A percentile compares a stretch with the other conserved stretches of the same genome.
These are phyloP conservation scores for Anolis carolinensis DNA, from an alignment of 2,113 vertebrate species.

Conservation along the genomic window DNA sequence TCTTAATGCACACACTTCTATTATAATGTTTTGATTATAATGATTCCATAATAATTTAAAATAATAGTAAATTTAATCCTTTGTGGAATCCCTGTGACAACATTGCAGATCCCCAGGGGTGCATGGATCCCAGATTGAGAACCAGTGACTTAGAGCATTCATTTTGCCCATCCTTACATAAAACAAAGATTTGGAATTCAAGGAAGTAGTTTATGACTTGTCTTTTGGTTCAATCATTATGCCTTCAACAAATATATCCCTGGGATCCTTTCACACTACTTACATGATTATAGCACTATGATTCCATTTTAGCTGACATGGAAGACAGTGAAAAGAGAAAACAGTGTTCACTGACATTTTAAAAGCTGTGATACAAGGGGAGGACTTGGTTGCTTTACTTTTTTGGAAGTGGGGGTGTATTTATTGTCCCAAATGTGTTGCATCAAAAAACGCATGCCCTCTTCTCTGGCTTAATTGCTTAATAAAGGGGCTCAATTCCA, in stretches of 20 bases:
- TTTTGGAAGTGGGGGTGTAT: not conserved
- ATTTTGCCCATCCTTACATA: not conserved
- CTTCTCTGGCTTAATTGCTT: constrained; percentile 7
- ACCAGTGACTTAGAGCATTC: not conserved
- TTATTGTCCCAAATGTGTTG: not conserved
- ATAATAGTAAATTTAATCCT: too few relatives aligned
- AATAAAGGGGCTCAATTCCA: not conserved
- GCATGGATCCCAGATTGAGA: too few relatives aligned
- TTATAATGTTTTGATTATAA: too few relatives aligned
- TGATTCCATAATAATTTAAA: too few relatives aligned
- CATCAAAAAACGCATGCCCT: not conserved
- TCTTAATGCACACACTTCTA: too few relatives aligned
- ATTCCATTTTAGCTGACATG: too few relatives aligned
- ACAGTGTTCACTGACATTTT: not conserved
- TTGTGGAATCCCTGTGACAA: too few relatives aligned
- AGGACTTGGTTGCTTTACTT: not conserved
- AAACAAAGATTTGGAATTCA: not conserved
- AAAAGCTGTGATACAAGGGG: not conserved
- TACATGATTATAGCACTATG: too few relatives aligned
- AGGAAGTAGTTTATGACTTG: not conserved
- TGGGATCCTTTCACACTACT: too few relatives aligned
- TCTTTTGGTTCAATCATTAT: too few relatives aligned
- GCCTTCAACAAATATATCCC: too few relatives aligned
- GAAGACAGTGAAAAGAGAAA: not conserved
- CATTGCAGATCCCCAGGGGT: too few relatives aligned